phyloP scores from a whole-genome alignment of 1,140 invertebrate genomes.

The Drosophila micromelanica region DNA sequence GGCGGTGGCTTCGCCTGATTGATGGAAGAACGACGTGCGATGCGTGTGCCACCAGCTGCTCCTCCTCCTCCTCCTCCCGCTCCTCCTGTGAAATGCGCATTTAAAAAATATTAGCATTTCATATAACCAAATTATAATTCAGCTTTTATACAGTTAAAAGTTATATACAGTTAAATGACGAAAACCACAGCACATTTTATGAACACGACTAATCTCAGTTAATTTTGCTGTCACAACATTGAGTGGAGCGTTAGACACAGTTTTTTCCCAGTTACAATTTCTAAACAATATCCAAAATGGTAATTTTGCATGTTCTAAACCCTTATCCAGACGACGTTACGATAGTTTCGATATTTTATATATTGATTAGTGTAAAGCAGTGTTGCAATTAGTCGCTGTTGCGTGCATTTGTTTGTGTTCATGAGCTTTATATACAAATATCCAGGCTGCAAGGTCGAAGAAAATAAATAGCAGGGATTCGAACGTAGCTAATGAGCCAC shows the following conservation, averaged over 20 bases:
- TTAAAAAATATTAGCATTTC: slow-evolving; percentile 26
- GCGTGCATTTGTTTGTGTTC: slow-evolving; percentile 32
- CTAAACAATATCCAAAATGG: background rate
- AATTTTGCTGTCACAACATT: slow-evolving; percentile 29
- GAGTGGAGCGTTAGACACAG: slow-evolving; percentile 9
- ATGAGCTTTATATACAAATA: slow-evolving; percentile 8
- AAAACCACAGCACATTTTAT: slow-evolving; percentile 55
- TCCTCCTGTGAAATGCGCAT: slow-evolving; percentile 61
- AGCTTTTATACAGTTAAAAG: slow-evolving; percentile 43
- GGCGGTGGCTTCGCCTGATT: slow-evolving; percentile 91
- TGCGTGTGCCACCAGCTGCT: slow-evolving; percentile 67
- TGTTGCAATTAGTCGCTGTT: slow-evolving; percentile 49
- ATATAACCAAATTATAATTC: background rate
- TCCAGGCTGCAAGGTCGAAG: background rate
- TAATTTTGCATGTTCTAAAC: background rate
- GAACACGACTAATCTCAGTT: background rate
- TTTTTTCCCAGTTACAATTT: background rate
- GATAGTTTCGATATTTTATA: background rate
- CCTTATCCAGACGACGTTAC: background rate
- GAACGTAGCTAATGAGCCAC: background rate
- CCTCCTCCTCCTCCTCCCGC: slow-evolving; percentile 26
- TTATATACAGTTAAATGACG: slow-evolving; percentile 62
- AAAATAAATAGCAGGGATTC: background rate
- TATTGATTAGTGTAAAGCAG: slow-evolving; percentile 38
- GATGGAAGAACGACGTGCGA: slow-evolving; percentile 85